phyloP scores from a whole-genome alignment of 2,113 vertebrate species.

The Ceratotherium simum region DNA sequence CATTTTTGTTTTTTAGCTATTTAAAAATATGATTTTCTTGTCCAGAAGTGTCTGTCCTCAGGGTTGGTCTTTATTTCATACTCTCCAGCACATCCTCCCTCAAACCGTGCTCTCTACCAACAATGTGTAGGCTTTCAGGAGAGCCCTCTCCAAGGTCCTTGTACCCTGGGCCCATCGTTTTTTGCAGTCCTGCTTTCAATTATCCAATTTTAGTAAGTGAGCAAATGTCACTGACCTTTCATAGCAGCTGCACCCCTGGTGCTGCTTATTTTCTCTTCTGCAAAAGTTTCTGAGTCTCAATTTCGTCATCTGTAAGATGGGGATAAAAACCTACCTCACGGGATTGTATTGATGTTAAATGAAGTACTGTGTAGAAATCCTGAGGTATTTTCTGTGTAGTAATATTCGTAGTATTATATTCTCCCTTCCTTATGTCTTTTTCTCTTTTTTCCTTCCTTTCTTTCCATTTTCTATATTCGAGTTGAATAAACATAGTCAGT shows the following conservation, averaged over 20 bases:
- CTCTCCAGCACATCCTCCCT: neutral
- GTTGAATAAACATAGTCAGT: neutral
- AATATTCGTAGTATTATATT: neutral
- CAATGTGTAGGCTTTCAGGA: neutral
- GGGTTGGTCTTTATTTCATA: neutral
- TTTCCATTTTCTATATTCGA: neutral
- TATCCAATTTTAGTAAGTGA: slow-evolving; percentile 10
- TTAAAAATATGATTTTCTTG: neutral
- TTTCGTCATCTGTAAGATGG: neutral
- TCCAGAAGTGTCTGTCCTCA: neutral
- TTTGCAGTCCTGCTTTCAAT: neutral
- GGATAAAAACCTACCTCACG: neutral
- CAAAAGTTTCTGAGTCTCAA: neutral
- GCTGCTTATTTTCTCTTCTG: neutral
- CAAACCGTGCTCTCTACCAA: neutral
- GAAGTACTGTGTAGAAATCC: neutral
- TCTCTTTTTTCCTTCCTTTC: neutral
- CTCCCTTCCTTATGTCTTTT: neutral
- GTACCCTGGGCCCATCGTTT: neutral
- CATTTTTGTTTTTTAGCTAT: neutral
- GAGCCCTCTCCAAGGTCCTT: neutral
- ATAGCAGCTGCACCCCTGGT: neutral
- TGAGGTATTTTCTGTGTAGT: neutral
- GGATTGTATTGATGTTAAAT: neutral
- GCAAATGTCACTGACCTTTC: neutral